These are phyloP conservation scores for Odontocerum albicorne DNA, from an alignment of 2,888 invertebrate genomes.

Conservation along the genomic window DNA sequence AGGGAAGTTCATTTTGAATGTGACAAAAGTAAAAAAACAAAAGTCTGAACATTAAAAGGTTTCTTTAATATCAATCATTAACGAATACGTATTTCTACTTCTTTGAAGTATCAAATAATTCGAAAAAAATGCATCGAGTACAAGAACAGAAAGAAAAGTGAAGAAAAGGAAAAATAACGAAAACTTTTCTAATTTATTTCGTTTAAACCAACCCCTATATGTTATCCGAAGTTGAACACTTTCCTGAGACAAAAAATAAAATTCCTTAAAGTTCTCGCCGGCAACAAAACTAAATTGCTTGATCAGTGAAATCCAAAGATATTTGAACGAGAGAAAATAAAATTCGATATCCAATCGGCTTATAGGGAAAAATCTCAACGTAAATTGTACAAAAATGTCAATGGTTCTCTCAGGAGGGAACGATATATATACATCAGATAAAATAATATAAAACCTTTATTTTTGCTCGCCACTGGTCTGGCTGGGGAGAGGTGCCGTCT, in stretches of 20 bases:
- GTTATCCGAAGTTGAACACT: slow-evolving; percentile 12
- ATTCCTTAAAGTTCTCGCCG: slow-evolving; percentile 15
- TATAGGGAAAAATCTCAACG: slow-evolving; percentile 34
- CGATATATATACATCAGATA: slow-evolving; percentile 30
- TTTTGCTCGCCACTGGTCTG: no score
- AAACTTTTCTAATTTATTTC: slow-evolving; percentile 23
- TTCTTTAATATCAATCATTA: no score
- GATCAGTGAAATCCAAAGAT: slow-evolving; percentile 34
- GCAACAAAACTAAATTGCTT: slow-evolving; percentile 31
- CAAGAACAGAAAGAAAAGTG: neutral
- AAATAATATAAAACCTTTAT: slow-evolving; percentile 34
- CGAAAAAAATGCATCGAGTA: slow-evolving; percentile 4
- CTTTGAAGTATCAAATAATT: no score
- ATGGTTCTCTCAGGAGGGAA: slow-evolving; percentile 28
- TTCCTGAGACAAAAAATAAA: slow-evolving; percentile 13
- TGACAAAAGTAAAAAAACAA: no score
- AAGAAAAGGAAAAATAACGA: slow-evolving; percentile 6
- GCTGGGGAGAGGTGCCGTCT: no score
- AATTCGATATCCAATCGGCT: slow-evolving; percentile 35
- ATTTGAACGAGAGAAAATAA: slow-evolving; percentile 32
- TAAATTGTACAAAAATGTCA: slow-evolving; percentile 35
- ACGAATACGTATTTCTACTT: no score
- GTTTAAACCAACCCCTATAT: slow-evolving; percentile 11
- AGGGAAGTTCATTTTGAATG: no score
- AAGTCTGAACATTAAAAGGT: no score